phyloP scores from a whole-genome alignment of 2,113 vertebrate genomes.

The Cololabis saira region DNA sequence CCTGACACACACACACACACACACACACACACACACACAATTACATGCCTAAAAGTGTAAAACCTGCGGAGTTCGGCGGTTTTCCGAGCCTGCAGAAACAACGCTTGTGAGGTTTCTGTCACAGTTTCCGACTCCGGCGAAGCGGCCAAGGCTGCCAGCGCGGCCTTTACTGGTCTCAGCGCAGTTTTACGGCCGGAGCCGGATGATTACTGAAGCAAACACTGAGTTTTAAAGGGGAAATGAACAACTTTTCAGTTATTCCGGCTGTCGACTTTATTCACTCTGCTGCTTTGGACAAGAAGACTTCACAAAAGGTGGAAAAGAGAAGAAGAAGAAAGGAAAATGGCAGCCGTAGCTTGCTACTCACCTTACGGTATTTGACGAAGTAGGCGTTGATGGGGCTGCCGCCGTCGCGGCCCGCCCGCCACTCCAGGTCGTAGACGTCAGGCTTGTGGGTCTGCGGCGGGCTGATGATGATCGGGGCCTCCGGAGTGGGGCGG shows the following conservation, averaged over 20 bases:
- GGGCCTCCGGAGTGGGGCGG: slow-evolving; percentile 87
- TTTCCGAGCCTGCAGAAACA: slow-evolving; percentile 27
- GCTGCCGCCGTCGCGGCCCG: slow-evolving; percentile 87
- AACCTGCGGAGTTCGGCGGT: background rate
- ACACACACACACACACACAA: no score
- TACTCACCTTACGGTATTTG: slow-evolving; percentile 94
- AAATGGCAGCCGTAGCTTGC: background rate
- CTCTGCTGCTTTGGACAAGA: slow-evolving; percentile 3
- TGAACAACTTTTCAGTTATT: slow-evolving; percentile 22
- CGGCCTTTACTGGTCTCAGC: slow-evolving; percentile 40
- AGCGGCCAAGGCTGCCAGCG: slow-evolving; percentile 42
- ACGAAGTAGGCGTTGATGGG: slow-evolving; percentile 95
- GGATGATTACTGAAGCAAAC: slow-evolving; percentile 54
- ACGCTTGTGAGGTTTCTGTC: slow-evolving; percentile 46
- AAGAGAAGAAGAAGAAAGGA: background rate
- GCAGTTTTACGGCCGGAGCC: slow-evolving; percentile 49
- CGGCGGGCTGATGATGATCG: slow-evolving; percentile 95
- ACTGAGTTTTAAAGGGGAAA: slow-evolving; percentile 55
- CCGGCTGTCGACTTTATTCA: background rate
- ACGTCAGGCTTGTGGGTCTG: slow-evolving; percentile 89
- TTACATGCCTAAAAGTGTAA: slow-evolving; percentile 17
- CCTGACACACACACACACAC: slow-evolving; percentile 75
- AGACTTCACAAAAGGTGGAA: background rate
- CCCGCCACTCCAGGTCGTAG: slow-evolving; percentile 91
- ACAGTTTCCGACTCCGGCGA: slow-evolving; percentile 62